Base-by-base conservation (phyloP, 2,888 invertebrate genomes). In the Caenorhabditis becei region DNA sequence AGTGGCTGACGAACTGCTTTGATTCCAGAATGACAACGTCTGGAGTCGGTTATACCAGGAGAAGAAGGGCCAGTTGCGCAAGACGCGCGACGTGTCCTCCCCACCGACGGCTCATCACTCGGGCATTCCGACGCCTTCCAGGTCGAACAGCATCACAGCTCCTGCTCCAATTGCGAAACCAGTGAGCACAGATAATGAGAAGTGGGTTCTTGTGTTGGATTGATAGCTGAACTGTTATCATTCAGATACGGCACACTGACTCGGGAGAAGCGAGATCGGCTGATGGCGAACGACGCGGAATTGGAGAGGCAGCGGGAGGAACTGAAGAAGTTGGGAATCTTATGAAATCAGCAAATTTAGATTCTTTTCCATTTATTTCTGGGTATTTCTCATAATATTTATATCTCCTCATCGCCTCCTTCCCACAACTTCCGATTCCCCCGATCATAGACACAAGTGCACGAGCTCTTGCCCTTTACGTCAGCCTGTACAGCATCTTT, bases 41-140 rank as follows among this genome's bases (percentile, higher is more conserved):
- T 87, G 87, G 87, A 83, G 82, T 58, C 58, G 87, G 20, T 70
- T 87, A 62, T 87, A 87, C 54, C 86, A 84, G 51, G 87, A 87
- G 71, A 87, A 87, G 77, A 84, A 85, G 26, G 84, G 86, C 2
- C 75, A 81, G 16, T 56, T 87, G 54, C 66, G 80, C 23, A 87
- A 86, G 63, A 85, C 86, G 5, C 69, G 87, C 1, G 87, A 87
- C 24, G 51, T 80, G 2, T 72, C 75, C 14, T 74, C 85, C 0
- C 80, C 84, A 24, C 80, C 82, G 8, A 69, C 77, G 2, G 69
- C 72, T 4, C 72, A 72, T 35, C 35, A 54, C 24, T 77, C 77
- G 8, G 77, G 62, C 24, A 77, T 77, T 44, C 81, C 81, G 20
- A 58, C 72, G 20, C 81, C 81, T 23, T 65, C 75, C 20, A 59